A percentile compares a stretch with the other conserved stretches of the same genome.
Evolutionary conservation across 2,797 vertebrate species (phyloP).

Genomic region (Pempheris klunzingeri): DNA sequence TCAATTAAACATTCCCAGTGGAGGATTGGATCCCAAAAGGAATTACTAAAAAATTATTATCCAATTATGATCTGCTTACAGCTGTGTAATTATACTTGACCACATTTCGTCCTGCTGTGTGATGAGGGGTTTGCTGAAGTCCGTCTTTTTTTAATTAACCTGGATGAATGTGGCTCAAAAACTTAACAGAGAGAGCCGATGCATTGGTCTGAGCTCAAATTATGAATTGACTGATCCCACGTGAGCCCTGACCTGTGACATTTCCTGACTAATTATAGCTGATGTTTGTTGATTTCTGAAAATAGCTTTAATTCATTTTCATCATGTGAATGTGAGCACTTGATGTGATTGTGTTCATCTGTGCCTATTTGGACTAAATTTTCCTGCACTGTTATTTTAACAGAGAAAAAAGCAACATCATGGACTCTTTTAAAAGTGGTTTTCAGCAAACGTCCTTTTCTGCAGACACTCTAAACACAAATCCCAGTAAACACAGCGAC

Average conservation of each 20-base stretch:
- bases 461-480: background rate
- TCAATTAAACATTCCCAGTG: conserved; percentile 77
- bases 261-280: conserved; percentile 21
- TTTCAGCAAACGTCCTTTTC: background rate
- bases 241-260: conserved; percentile 40
- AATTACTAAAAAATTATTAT: conserved; percentile 75
- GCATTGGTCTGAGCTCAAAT: conserved; percentile 15
- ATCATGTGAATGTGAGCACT: conserved; percentile 4
- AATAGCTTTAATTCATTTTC: conserved; percentile 29
- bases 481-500: background rate
- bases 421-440: background rate
- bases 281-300: conserved; percentile 37
- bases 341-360: background rate
- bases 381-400: background rate
- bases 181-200: conserved; percentile 32
- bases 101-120: conserved; percentile 66
- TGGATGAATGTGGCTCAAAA: conserved; percentile 56
- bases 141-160: conserved; percentile 78
- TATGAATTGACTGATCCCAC: conserved; percentile 16
- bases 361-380: conserved; percentile 3
- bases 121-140: conserved; percentile 60
- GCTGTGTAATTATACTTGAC: conserved; percentile 80
- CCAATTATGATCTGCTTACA: conserved; percentile 77
- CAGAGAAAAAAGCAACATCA: background rate
- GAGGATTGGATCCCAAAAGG: conserved; percentile 74